These are phyloP conservation scores for Tridacna crocea DNA, from an alignment of 2,888 invertebrate genomes.

Conservation along the genomic window DNA sequence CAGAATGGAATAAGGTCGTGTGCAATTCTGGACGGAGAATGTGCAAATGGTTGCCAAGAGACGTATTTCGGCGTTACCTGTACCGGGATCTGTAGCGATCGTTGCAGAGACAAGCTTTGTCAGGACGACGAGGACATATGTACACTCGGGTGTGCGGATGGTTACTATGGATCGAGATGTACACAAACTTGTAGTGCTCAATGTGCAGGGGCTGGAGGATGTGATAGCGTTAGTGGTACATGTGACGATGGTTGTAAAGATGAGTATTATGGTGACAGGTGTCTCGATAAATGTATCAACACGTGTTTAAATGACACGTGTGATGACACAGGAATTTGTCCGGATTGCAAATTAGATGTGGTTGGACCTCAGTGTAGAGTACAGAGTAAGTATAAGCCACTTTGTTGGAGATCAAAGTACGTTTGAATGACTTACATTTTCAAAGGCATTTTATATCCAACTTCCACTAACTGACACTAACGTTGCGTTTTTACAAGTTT, in stretches of 20 bases:
- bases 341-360: slow-evolving; percentile 35
- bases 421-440: too few species aligned
- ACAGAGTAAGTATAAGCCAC: slow-evolving; percentile 31
- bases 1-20: slow-evolving; percentile 30
- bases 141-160: slow-evolving; percentile 34
- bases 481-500: too few species aligned
- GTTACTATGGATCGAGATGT: slow-evolving; percentile 48
- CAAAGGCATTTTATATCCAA: too few species aligned
- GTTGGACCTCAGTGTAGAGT: slow-evolving; percentile 50
- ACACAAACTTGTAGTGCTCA: slow-evolving; percentile 35
- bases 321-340: slow-evolving; percentile 36
- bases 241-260: slow-evolving; percentile 42
- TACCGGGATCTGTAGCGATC: slow-evolving; percentile 33
- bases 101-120: slow-evolving; percentile 43
- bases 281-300: slow-evolving; percentile 43
- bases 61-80: slow-evolving; percentile 48
- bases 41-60: slow-evolving; percentile 31
- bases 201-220: slow-evolving; percentile 34
- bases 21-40: slow-evolving; percentile 33
- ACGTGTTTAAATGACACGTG: slow-evolving; percentile 49
- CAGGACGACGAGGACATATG: slow-evolving; percentile 38
- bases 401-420: too few species aligned
- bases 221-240: slow-evolving; percentile 23
- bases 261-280: slow-evolving; percentile 40
- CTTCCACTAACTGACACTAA: too few species aligned